Conservation (phyloP, 1,140 invertebrate genomes). For the Nautilus pompilius region DNA sequence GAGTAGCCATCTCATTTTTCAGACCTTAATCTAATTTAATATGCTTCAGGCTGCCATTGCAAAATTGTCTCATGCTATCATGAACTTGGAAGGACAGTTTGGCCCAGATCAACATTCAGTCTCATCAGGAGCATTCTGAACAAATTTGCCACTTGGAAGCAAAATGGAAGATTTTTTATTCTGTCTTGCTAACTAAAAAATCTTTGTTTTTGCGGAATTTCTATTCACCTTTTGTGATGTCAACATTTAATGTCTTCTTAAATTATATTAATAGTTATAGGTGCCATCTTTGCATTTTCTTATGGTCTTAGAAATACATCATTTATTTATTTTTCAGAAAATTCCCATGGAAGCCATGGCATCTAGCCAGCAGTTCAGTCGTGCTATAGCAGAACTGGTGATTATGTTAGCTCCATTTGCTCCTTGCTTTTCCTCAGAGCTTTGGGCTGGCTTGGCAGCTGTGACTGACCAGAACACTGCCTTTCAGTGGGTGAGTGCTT, state of each 20-base stretch:
- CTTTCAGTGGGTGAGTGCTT: conserved; percentile 23
- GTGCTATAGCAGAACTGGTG: conserved; percentile 72
- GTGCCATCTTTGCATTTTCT: background rate
- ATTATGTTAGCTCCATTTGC: conserved; percentile 83
- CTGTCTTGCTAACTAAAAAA: too few relatives aligned
- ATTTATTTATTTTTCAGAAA: conserved; percentile 28
- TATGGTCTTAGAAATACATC: background rate
- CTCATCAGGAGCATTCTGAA: too few relatives aligned
- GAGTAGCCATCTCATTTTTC: too few relatives aligned
- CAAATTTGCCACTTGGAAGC: too few relatives aligned
- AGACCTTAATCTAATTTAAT: too few relatives aligned
- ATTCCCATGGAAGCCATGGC: conserved; percentile 53
- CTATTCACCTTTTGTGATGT: background rate
- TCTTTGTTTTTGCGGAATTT: too few relatives aligned
- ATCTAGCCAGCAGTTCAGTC: conserved; percentile 70
- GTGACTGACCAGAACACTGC: conserved; percentile 11
- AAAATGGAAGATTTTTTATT: too few relatives aligned
- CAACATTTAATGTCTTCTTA: too few relatives aligned
- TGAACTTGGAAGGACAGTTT: too few relatives aligned
- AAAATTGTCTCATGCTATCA: too few relatives aligned
- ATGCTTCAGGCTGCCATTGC: too few relatives aligned
- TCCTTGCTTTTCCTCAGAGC: conserved; percentile 85
- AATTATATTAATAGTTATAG: background rate
- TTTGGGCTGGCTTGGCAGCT: conserved; percentile 76
- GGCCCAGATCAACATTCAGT: too few relatives aligned